These are phyloP conservation scores for Metalampra italica DNA, from an alignment of 2,888 invertebrate genomes.

Conservation along the genomic window DNA sequence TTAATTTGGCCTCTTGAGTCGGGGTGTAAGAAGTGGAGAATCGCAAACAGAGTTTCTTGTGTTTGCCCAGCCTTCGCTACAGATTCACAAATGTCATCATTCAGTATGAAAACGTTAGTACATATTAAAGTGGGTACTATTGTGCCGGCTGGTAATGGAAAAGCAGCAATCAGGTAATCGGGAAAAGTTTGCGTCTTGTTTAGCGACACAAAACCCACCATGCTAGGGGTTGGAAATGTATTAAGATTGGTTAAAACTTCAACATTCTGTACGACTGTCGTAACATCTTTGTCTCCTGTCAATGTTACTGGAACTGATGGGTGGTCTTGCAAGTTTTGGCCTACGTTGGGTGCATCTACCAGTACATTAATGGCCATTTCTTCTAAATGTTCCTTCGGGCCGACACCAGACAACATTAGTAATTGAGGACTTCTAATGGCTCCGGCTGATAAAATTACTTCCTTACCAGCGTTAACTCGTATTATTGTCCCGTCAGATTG, in stretches of 20 bases:
- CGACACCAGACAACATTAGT: conserved; percentile 46
- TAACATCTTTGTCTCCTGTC: conserved; percentile 22
- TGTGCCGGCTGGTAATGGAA: conserved; percentile 24
- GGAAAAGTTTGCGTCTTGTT: conserved; percentile 35
- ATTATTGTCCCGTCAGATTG: conserved; percentile 13
- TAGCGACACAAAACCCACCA: conserved; percentile 37
- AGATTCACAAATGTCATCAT: conserved; percentile 26
- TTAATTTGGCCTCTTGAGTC: conserved; percentile 39
- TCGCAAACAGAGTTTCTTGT: conserved; percentile 18
- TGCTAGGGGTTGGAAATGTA: conserved; percentile 31
- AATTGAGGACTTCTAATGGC: conserved; percentile 41
- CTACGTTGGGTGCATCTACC: conserved; percentile 37
- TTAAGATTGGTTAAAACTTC: conserved; percentile 25
- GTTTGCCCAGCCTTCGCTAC: conserved; percentile 18
- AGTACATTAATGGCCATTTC: conserved; percentile 29
- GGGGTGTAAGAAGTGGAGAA: conserved; percentile 30
- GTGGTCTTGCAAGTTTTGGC: conserved; percentile 45
- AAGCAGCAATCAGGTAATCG: conserved; percentile 36
- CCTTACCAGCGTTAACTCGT: conserved; percentile 26
- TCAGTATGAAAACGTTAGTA: conserved; percentile 21
- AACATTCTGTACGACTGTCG: conserved; percentile 21
- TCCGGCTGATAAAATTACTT: conserved; percentile 44
- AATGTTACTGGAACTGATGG: conserved; percentile 31
- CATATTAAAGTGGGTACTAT: conserved; percentile 25
- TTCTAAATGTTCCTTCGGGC: conserved; percentile 33